Evolutionary conservation across 2,888 invertebrate genomes (phyloP).

Genomic region (Mythimna loreyi): DNA sequence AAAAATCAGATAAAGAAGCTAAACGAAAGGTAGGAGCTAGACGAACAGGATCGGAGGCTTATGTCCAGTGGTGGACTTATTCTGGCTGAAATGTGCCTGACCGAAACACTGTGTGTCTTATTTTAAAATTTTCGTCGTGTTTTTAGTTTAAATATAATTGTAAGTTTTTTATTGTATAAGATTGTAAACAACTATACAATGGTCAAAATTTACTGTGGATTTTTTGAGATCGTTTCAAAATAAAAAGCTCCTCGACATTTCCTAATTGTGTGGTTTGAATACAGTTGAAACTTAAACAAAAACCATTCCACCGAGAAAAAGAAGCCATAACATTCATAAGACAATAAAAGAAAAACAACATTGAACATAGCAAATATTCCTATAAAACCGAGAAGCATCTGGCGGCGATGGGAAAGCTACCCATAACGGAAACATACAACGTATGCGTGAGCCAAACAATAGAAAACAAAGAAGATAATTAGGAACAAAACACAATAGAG

Average conservation of each 20-base stretch:
- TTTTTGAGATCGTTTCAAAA: background rate
- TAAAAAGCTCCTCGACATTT: background rate
- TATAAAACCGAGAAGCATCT: constrained; percentile 16
- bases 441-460: constrained; percentile 26
- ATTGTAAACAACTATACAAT: too few relatives aligned
- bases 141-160: too few relatives aligned
- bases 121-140: too few relatives aligned
- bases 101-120: too few relatives aligned
- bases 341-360: constrained; percentile 19
- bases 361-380: constrained; percentile 8
- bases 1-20: too few relatives aligned
- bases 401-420: constrained; percentile 21
- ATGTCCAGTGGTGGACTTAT: too few relatives aligned
- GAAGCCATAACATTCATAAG: constrained; percentile 1
- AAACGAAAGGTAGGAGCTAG: too few relatives aligned
- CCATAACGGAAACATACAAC: constrained; percentile 37
- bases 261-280: background rate
- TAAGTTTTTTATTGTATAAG: too few relatives aligned
- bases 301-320: background rate
- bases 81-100: too few relatives aligned
- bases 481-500: constrained; percentile 42
- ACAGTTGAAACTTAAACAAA: background rate
- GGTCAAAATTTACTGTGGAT: too few relatives aligned
- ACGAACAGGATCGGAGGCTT: too few relatives aligned
- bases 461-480: constrained; percentile 48